Conservation (phyloP, 2,113 vertebrate genomes). For the Mionectes macconnelli region DNA sequence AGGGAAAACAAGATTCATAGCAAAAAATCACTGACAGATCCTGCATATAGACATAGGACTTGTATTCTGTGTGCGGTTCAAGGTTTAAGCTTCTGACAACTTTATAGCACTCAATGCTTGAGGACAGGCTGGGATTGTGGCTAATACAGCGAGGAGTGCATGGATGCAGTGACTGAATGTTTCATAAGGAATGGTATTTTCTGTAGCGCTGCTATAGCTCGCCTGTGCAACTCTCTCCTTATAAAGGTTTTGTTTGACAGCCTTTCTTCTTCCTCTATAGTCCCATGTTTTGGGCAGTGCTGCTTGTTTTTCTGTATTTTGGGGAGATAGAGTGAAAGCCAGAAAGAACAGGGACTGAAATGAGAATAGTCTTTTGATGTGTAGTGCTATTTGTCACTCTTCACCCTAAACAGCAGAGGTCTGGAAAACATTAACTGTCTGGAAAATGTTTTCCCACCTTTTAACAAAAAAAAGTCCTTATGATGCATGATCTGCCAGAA, state of each 20-base stretch:
- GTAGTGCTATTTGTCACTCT: slow-evolving; percentile 16
- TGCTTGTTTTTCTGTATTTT: background rate
- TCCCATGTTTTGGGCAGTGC: background rate
- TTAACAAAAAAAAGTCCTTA: slow-evolving; percentile 7
- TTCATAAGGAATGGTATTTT: background rate
- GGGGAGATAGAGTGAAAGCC: background rate
- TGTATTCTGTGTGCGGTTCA: background rate
- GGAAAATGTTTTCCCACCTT: slow-evolving; percentile 27
- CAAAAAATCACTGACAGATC: background rate
- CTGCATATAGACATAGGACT: background rate
- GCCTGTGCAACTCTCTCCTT: background rate
- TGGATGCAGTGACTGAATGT: background rate
- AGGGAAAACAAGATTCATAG: background rate
- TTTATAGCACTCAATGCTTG: background rate
- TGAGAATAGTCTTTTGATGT: background rate
- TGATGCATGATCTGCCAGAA: background rate
- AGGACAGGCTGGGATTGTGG: background rate
- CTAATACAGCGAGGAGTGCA: background rate
- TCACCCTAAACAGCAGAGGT: slow-evolving; percentile 20
- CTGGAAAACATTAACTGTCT: slow-evolving; percentile 35
- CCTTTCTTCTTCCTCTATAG: background rate
- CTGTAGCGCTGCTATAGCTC: background rate
- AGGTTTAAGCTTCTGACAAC: background rate
- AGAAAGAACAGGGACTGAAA: background rate
- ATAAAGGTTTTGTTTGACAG: background rate